Percentiles rank a stretch among this genome's conserved stretches.
These are phyloP conservation scores for Eupeodes latifasciatus DNA, from an alignment of 2,888 invertebrate genomes.

Conservation along the genomic window DNA sequence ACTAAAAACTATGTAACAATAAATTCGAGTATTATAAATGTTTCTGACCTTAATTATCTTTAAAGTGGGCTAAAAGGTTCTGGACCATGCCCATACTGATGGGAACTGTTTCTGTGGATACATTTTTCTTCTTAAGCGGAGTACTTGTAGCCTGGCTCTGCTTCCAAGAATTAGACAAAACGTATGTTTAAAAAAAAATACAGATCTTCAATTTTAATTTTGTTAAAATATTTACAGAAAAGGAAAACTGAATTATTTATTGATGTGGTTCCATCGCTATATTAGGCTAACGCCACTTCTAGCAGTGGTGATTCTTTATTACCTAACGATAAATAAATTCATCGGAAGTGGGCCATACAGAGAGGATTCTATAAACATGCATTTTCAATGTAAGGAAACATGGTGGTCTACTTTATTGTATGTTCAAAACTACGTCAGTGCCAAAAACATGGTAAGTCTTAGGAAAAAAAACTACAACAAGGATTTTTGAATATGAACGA, in stretches of 20 bases:
- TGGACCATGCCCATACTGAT: constrained; percentile 77
- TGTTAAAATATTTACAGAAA: constrained; percentile 14
- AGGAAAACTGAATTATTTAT: constrained; percentile 66
- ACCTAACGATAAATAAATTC: constrained; percentile 82
- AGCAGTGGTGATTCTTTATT: constrained; percentile 82
- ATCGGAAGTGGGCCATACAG: constrained; percentile 84
- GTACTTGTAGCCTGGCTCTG: constrained; percentile 83
- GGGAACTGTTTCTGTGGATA: constrained; percentile 85
- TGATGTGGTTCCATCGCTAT: constrained; percentile 77
- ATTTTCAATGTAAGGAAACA: constrained; percentile 57
- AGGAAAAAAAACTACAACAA: background rate
- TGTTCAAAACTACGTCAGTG: constrained; percentile 52
- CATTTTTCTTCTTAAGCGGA: constrained; percentile 86
- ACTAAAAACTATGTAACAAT: background rate
- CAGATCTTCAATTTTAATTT: background rate
- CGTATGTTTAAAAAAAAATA: constrained; percentile 1
- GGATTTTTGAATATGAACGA: background rate
- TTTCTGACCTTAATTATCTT: background rate
- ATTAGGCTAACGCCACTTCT: constrained; percentile 84
- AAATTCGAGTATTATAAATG: background rate
- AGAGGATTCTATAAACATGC: constrained; percentile 71
- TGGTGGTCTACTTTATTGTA: constrained; percentile 80
- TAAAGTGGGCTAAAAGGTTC: constrained; percentile 65
- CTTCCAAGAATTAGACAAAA: constrained; percentile 73
- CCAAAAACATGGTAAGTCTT: constrained; percentile 27